A percentile compares a stretch with the other conserved stretches of the same genome.
These are phyloP conservation scores for Chaetoderma sp. DNA, from an alignment of 2,888 invertebrate species.

Conservation along the genomic window DNA sequence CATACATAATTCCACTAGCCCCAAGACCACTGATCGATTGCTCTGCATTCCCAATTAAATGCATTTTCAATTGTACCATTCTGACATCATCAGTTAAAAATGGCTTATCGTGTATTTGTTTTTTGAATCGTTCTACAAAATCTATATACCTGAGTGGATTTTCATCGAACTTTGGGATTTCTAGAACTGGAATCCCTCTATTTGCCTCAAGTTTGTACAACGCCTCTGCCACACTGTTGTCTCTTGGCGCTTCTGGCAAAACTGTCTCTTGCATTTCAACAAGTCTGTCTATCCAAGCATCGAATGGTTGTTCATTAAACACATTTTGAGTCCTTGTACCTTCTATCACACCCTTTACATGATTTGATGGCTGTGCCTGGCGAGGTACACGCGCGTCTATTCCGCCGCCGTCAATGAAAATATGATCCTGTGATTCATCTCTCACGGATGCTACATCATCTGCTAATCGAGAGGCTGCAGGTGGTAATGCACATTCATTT, in stretches of 20 bases:
- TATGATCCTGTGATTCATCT: too few relatives aligned
- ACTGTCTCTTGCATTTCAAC: conserved; percentile 5
- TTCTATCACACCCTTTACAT: too few relatives aligned
- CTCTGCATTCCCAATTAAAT: conserved; percentile 11
- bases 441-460: too few relatives aligned
- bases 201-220: conserved; percentile 8
- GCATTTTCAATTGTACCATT: conserved; percentile 14
- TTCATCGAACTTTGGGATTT: background rate
- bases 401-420: too few relatives aligned
- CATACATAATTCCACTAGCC: conserved; percentile 4
- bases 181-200: conserved; percentile 1
- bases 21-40: conserved; percentile 15
- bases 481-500: too few relatives aligned
- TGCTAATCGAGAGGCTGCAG: too few relatives aligned
- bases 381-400: too few relatives aligned
- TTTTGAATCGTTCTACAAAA: conserved; percentile 19
- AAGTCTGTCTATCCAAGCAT: background rate
- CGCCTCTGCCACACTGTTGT: background rate
- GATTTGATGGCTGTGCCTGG: too few relatives aligned
- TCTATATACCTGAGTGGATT: conserved; percentile 11
- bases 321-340: too few relatives aligned
- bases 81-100: conserved; percentile 12
- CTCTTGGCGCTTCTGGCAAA: background rate
- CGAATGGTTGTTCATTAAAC: background rate
- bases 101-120: conserved; percentile 20